These are phyloP conservation scores for Neomonachus schauinslandi DNA, from an alignment of 2,113 vertebrate genomes.

Conservation along the genomic window DNA sequence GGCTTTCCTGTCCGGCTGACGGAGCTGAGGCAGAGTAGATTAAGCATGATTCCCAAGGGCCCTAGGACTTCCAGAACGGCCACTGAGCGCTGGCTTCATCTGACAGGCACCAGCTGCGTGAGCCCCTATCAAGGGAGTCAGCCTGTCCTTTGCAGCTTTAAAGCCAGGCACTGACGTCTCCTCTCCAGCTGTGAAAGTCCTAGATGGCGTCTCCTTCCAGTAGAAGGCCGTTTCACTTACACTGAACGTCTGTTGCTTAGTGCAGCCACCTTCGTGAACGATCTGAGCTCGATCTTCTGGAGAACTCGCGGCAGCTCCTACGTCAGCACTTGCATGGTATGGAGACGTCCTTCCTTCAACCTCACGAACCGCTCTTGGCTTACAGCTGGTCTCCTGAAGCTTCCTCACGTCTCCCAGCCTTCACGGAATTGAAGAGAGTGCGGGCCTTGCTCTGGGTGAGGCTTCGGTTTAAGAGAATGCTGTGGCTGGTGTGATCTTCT, in stretches of 20 bases:
- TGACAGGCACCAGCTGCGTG: background rate
- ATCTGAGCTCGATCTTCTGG: background rate
- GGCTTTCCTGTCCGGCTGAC: rapidly evolving
- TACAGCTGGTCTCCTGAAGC: background rate
- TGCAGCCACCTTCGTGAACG: background rate
- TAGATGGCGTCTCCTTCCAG: background rate
- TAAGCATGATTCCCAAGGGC: background rate
- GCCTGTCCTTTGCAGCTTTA: background rate
- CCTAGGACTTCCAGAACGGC: background rate
- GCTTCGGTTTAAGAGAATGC: background rate
- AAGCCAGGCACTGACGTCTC: background rate
- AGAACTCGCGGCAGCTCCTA: background rate
- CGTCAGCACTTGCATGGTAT: background rate
- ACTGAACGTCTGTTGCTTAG: background rate
- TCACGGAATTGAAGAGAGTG: background rate
- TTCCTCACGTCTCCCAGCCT: background rate
- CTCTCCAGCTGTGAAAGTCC: background rate
- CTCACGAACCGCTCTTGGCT: background rate
- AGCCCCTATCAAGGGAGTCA: background rate
- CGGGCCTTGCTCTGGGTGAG: background rate
- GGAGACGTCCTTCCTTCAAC: background rate
- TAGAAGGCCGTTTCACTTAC: background rate
- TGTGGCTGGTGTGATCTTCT: background rate
- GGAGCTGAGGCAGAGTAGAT: background rate
- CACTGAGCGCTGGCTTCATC: background rate